phyloP scores from a whole-genome alignment of 2,888 invertebrate species.

The Diaperis boleti region DNA sequence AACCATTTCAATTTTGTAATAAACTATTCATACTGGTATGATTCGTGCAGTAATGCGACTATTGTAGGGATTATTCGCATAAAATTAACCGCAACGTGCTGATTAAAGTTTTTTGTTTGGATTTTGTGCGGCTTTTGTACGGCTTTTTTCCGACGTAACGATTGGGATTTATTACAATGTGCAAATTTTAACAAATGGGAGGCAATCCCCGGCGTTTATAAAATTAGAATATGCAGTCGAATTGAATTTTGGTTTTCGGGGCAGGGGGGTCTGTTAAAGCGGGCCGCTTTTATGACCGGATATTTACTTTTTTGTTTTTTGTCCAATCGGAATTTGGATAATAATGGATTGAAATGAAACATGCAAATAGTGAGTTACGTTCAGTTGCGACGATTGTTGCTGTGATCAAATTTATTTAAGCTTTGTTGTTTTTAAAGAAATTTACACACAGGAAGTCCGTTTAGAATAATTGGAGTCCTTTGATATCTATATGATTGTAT shows the following conservation, averaged over 20 bases:
- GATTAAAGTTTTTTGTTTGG: constrained; percentile 3
- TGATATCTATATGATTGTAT: no score
- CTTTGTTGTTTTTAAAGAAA: no score
- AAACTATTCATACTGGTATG: constrained; percentile 17
- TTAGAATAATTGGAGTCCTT: no score
- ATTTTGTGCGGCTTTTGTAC: constrained; percentile 4
- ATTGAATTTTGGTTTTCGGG: neutral
- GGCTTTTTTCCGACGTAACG: constrained; percentile 1
- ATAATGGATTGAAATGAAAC: no score
- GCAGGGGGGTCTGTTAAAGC: neutral
- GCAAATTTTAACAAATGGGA: neutral
- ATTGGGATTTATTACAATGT: constrained; percentile 6
- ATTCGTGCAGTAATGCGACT: constrained; percentile 19
- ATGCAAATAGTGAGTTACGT: no score
- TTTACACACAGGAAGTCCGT: no score
- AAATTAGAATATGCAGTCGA: neutral
- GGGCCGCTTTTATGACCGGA: neutral
- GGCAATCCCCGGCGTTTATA: neutral
- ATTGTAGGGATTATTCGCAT: constrained; percentile 15
- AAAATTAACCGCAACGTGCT: constrained; percentile 6
- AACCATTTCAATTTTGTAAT: constrained; percentile 6
- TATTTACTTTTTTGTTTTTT: no score
- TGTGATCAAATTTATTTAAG: no score
- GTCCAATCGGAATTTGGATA: no score
- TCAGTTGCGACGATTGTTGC: no score